These are phyloP conservation scores for Torymus texanus DNA, from an alignment of 2,888 invertebrate genomes.

Conservation along the genomic window DNA sequence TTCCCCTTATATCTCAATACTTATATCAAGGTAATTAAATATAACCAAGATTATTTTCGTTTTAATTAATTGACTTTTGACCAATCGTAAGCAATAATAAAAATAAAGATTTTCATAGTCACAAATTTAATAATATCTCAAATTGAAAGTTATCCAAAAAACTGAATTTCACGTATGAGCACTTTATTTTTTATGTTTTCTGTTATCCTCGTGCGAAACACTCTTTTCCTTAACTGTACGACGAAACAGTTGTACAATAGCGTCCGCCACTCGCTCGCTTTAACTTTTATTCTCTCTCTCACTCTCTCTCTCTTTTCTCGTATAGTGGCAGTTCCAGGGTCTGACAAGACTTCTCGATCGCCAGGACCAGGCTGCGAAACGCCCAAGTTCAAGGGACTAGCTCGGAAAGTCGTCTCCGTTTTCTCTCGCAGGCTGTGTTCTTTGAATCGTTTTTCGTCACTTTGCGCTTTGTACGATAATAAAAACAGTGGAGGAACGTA, in stretches of 20 bases:
- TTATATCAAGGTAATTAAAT: neutral
- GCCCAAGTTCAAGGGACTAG: slow-evolving; percentile 23
- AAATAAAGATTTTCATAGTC: no score
- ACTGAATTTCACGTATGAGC: slow-evolving; percentile 31
- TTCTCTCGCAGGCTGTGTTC: slow-evolving; percentile 16
- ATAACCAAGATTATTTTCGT: no score
- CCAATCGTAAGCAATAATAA: no score
- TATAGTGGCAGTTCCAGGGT: slow-evolving; percentile 41
- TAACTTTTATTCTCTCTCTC: slow-evolving; percentile 14
- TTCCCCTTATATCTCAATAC: neutral
- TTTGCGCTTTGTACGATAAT: slow-evolving; percentile 17
- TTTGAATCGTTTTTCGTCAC: neutral
- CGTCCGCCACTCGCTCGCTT: neutral
- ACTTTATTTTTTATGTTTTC: neutral
- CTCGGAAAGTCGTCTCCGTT: slow-evolving; percentile 42
- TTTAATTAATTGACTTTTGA: no score
- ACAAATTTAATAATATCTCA: no score
- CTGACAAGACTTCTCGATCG: slow-evolving; percentile 34
- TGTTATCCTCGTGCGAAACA: slow-evolving; percentile 6
- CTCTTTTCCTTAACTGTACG: slow-evolving; percentile 14
- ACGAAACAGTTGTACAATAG: slow-evolving; percentile 9
- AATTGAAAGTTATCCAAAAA: slow-evolving; percentile 10
- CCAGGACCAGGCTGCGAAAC: slow-evolving; percentile 34
- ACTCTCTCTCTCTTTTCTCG: slow-evolving; percentile 13
- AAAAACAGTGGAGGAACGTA: slow-evolving; percentile 20